Conservation (phyloP, 2,888 invertebrate species). For the Galerucella calmariensis region DNA sequence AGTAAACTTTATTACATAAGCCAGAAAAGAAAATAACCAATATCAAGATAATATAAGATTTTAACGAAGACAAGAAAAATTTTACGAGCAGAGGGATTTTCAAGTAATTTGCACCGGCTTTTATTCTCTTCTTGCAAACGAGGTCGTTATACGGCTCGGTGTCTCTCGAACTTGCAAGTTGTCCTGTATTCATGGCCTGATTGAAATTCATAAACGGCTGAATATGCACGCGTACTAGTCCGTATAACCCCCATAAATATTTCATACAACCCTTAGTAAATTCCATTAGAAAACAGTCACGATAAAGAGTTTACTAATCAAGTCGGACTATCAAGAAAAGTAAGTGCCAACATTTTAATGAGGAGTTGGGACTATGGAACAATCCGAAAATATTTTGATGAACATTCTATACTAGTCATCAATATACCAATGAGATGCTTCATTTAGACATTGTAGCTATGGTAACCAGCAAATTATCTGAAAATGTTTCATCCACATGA, state of each 20-base stretch:
- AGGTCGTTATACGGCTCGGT: conserved; percentile 9
- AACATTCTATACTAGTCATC: too few relatives aligned
- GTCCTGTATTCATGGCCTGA: conserved; percentile 40
- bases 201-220: conserved; percentile 38
- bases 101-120: conserved; percentile 24
- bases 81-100: conserved; percentile 5
- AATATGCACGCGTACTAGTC: conserved; percentile 36
- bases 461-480: too few relatives aligned
- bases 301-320: conserved; percentile 29
- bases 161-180: conserved; percentile 28
- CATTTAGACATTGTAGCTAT: too few relatives aligned
- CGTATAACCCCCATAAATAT: conserved; percentile 36
- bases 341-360: conserved; percentile 11
- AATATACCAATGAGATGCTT: too few relatives aligned
- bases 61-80: not conserved
- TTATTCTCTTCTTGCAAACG: conserved; percentile 17
- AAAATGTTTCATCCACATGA: too few relatives aligned
- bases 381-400: too few relatives aligned
- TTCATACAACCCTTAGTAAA: conserved; percentile 31
- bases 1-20: too few relatives aligned
- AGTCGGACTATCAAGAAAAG: conserved; percentile 15
- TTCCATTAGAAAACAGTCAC: conserved; percentile 18
- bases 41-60: not conserved
- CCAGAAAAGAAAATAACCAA: not conserved
- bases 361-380: too few relatives aligned